Percentiles rank a stretch among this genome's conserved stretches.
Evolutionary conservation across 2,113 vertebrate genomes (phyloP).

Genomic region (Mesoclemmys tuberculata): DNA sequence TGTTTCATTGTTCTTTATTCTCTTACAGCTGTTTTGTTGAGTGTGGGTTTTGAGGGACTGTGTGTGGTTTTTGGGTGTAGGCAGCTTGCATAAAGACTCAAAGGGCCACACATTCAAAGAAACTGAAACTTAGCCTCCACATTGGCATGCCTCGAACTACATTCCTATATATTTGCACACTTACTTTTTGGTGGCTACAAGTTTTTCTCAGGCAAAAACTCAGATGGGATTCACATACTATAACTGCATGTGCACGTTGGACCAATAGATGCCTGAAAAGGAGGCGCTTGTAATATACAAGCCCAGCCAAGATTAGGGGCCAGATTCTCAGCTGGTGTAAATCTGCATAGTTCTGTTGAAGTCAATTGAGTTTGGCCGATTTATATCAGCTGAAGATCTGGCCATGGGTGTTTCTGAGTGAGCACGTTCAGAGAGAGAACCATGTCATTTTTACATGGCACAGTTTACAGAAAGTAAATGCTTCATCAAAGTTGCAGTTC

Average conservation of each 20-base stretch:
- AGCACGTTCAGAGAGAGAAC: constrained; percentile 53
- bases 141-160: not conserved
- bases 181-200: constrained; percentile 38
- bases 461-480: constrained; percentile 43
- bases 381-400: constrained; percentile 56
- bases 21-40: constrained; percentile 50
- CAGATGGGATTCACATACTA: constrained; percentile 16
- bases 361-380: constrained; percentile 54
- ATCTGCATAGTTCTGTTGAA: constrained; percentile 26
- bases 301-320: constrained; percentile 34
- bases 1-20: constrained; percentile 35
- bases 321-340: constrained; percentile 26
- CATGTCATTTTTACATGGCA: constrained; percentile 54
- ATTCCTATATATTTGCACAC: constrained; percentile 45
- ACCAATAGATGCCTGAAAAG: constrained; percentile 51
- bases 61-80: not conserved
- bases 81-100: not conserved
- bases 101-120: not conserved
- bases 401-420: constrained; percentile 66
- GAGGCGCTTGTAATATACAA: not conserved
- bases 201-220: constrained; percentile 30
- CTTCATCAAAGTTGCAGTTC: constrained; percentile 40
- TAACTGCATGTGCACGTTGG: constrained; percentile 29
- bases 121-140: constrained; percentile 43
- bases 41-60: not conserved